phyloP scores from a whole-genome alignment of 2,113 vertebrate genomes.

The Chionis minor region DNA sequence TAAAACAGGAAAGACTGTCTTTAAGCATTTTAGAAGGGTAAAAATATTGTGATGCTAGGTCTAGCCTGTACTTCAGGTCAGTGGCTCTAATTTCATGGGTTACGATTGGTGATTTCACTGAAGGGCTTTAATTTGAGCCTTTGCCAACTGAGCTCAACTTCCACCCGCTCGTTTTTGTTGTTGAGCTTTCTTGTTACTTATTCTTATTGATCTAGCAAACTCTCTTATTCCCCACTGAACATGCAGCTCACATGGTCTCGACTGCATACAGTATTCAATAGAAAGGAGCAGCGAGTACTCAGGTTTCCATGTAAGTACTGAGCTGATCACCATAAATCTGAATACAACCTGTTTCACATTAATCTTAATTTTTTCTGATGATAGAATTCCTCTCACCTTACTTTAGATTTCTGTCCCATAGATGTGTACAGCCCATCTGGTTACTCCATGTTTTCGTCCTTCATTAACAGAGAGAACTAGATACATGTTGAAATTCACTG shows the following conservation, averaged over 20 bases:
- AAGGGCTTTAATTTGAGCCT: background rate
- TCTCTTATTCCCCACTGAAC: background rate
- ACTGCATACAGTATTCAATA: background rate
- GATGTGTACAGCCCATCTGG: background rate
- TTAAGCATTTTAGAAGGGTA: background rate
- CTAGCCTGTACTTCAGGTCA: background rate
- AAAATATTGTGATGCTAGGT: background rate
- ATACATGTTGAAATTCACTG: background rate
- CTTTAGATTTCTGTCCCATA: background rate
- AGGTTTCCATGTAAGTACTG: background rate
- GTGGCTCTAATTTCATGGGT: background rate
- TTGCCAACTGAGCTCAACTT: background rate
- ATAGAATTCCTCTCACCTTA: background rate
- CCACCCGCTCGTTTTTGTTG: background rate
- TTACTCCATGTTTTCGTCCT: background rate
- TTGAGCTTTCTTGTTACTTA: background rate
- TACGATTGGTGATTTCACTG: background rate
- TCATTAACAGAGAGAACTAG: background rate
- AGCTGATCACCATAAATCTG: background rate
- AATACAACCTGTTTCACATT: background rate
- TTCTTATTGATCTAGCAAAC: background rate
- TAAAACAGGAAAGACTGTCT: background rate
- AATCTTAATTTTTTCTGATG: background rate
- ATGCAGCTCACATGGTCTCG: background rate
- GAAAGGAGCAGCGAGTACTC: background rate